Base-by-base conservation (phyloP, 2,888 invertebrate genomes). In the Pterostichus madidus region DNA sequence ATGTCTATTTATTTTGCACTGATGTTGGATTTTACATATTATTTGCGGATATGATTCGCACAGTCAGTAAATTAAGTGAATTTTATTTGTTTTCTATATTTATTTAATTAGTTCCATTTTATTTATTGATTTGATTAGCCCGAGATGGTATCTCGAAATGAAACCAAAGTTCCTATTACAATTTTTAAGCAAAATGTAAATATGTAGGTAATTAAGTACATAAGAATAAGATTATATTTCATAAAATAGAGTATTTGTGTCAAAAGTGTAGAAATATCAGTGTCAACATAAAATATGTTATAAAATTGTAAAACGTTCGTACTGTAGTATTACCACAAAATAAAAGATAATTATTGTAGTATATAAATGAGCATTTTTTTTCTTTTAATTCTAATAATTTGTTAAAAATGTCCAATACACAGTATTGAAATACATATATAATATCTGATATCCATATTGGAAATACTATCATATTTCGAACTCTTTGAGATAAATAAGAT, bases 151-250 rank as follows among this genome's bases (percentile, higher is more conserved):
- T 90, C 91, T 89, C 90, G 88, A 91, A 91, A 91, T 90, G 92
- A 92, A 92, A 92, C 92, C 92, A 92, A 92, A 92, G 92, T 92
- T 92, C 92, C 92, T 92, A 92, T 90, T 91, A 91, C 90, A 88
- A 89, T 89, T 90, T 90, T 90, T 90, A 89, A 90, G 80, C 80
- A 80, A 83, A 84, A 83, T 83, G 84, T 86, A 86, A 75, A 86
- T 85, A 85, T 84, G 52, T 78, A 80, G 80, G 59, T 61, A 84
- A 78, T 83, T 81, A 84, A 80, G 76, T 77, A 84, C 64, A 83
- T 81, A 82, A 83, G 79, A 84, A 81, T 84, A 85, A 84, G 84
- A 84, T 84, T 85, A 85, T 84, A 84, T 84, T 84, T 84, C 80
- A 81, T 80, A 84, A 84, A 80, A 68, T 73, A 76, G 79, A 83